phyloP scores from a whole-genome alignment of 2,113 vertebrate genomes.

The Ciconia stormi region DNA sequence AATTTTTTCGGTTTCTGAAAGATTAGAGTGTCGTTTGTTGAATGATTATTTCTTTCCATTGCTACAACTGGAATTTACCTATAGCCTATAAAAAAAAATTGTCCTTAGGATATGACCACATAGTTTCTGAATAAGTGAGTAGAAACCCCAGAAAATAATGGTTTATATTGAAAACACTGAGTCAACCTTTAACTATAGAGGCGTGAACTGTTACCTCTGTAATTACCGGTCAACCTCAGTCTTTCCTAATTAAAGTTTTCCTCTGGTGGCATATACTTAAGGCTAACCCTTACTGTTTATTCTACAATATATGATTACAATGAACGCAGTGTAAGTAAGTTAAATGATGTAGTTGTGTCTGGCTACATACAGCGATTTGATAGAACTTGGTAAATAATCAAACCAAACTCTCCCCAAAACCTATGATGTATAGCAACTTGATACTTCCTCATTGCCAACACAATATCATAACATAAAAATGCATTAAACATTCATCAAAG shows the following conservation, averaged over 20 bases:
- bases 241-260: conserved; percentile 22
- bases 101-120: not conserved
- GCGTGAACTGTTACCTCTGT: not conserved
- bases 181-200: not conserved
- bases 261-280: not conserved
- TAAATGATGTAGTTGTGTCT: not conserved
- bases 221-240: not conserved
- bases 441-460: not conserved
- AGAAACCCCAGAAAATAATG: not conserved
- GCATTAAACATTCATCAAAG: not conserved
- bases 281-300: not conserved
- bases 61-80: not conserved
- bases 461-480: not conserved
- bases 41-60: not conserved
- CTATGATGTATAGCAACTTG: not conserved
- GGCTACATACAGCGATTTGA: not conserved
- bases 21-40: not conserved
- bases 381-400: not conserved
- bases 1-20: not conserved
- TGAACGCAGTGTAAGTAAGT: not conserved
- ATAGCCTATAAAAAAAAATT: not conserved
- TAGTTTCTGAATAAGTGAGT: not conserved
- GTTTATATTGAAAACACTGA: not conserved
- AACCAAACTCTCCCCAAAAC: not conserved
- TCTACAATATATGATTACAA: not conserved